Evolutionary conservation across 1,140 invertebrate species (phyloP).

Genomic region (Diorhabda sublineata): DNA sequence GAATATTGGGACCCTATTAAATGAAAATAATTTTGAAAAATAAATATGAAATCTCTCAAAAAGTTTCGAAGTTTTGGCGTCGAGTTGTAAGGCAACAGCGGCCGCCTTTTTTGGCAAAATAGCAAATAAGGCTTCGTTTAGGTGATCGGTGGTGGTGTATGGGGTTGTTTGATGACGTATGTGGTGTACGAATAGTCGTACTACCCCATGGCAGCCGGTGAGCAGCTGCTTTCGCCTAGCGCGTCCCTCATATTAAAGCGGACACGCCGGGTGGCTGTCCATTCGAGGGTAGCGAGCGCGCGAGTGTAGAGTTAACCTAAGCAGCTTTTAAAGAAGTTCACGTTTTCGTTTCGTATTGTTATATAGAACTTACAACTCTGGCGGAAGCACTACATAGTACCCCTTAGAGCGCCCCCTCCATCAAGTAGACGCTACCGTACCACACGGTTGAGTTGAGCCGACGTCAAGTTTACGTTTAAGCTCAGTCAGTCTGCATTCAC

Average conservation of each 20-base stretch:
- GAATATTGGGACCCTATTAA: too few species aligned
- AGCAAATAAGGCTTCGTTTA: slow-evolving; percentile 13
- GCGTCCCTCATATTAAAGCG: slow-evolving; percentile 40
- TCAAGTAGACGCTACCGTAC: slow-evolving; percentile 36
- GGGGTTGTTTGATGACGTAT: slow-evolving; percentile 31
- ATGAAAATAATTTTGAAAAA: too few species aligned
- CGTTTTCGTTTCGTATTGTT: slow-evolving; percentile 11
- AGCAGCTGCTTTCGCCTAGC: slow-evolving; percentile 36
- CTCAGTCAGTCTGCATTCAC: slow-evolving; percentile 30
- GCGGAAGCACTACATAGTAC: slow-evolving; percentile 40
- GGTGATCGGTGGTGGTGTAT: slow-evolving; percentile 23
- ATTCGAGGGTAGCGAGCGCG: slow-evolving; percentile 41
- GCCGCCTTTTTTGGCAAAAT: slow-evolving; percentile 9
- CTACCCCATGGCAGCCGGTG: slow-evolving; percentile 36
- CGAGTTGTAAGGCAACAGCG: background rate
- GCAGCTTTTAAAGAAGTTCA: slow-evolving; percentile 21
- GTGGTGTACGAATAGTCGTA: slow-evolving; percentile 23
- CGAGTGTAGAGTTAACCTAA: slow-evolving; percentile 16
- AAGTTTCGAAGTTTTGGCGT: too few species aligned
- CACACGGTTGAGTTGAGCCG: slow-evolving; percentile 31
- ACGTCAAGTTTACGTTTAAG: slow-evolving; percentile 10
- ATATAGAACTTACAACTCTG: slow-evolving; percentile 17
- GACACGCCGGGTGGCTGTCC: slow-evolving; percentile 36
- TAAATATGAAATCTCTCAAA: too few species aligned
- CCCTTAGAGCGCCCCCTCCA: slow-evolving; percentile 44